Evolutionary conservation across 2,888 invertebrate species (phyloP), one percentile per base, ranked within the genome.

Genomic region (Spicauda simplicius): DNA sequence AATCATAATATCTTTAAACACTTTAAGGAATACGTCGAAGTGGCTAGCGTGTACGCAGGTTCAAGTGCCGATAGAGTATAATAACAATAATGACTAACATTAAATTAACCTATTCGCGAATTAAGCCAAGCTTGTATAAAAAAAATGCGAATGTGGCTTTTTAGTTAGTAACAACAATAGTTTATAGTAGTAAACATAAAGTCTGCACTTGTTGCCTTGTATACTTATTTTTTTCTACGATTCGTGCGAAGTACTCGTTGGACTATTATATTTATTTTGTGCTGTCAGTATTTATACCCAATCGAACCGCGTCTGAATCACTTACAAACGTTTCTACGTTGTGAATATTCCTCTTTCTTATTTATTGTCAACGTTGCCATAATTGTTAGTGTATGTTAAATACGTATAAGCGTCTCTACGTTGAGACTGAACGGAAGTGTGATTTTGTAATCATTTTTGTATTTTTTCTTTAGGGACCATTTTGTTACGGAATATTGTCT

Each of bases 171-270:
- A 79, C 83, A 85, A 81, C 80, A 84, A 87, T 90, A 90, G 86
- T 82, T 80, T 80, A 82, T 90, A 89, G 90, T 89, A 86, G 85
- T 88, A 87, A 93, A 91, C 90, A 85, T 89, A 85, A 93, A 93
- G 93, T 93, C 92, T 93, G 93, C 92, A 93, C 92, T 89, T 81
- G 93, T 89, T 93, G 93, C 93, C 93, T 93, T 93, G 92, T 91
- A 91, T 85, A 85, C 81, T 85, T 86, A 84, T 87, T 90, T 50
- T 86, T 85, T 89, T 89, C 82, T 86, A 89, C 84, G 83, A 84
- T 80, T 78, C 80, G 86, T 87, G 90, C 88, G 81, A 80, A 79
- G 57, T 62, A 83, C 85, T 84, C 83, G 79, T 81, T 75, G 77
- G 79, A 79, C 80, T 82, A 77, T 80, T 83, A 84, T 83, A 86